These are phyloP conservation scores for Andrena bicolor DNA, from an alignment of 2,888 invertebrate genomes.

Conservation along the genomic window DNA sequence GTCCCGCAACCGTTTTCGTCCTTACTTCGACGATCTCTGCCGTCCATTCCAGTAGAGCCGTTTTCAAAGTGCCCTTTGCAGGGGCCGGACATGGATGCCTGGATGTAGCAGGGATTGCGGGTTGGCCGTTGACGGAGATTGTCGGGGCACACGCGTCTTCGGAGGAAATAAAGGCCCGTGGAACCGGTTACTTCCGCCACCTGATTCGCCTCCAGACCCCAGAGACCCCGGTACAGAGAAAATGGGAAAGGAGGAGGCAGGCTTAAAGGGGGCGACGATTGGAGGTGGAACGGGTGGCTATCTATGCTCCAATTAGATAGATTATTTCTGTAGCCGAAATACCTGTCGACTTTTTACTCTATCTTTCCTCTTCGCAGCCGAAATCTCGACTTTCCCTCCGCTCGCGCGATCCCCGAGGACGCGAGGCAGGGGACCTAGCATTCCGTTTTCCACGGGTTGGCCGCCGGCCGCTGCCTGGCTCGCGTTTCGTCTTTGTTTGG, in stretches of 20 bases:
- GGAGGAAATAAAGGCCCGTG: not conserved
- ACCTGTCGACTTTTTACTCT: not conserved
- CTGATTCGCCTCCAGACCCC: not conserved
- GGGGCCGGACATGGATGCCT: not conserved
- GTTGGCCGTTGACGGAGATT: not conserved
- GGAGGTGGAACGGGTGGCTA: not conserved
- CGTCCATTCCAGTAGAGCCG: no score
- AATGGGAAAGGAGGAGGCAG: not conserved
- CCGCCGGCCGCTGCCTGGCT: not conserved
- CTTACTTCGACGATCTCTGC: no score
- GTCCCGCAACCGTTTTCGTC: no score
- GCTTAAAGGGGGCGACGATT: slow-evolving; percentile 7
- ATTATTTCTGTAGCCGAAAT: not conserved
- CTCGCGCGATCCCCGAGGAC: not conserved
- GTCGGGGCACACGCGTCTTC: not conserved
- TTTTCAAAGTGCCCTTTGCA: not conserved
- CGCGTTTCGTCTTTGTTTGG: slow-evolving; percentile 33
- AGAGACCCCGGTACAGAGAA: not conserved
- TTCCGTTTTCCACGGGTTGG: no score
- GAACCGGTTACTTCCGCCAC: not conserved
- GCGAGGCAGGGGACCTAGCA: not conserved
- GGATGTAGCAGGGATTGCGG: not conserved
- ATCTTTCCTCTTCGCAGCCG: not conserved
- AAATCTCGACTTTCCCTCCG: not conserved
- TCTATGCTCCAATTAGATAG: not conserved